A percentile compares a stretch with the other conserved stretches of the same genome.
Conservation (phyloP, 1,140 invertebrate species). For the Chymomyza costata region DNA sequence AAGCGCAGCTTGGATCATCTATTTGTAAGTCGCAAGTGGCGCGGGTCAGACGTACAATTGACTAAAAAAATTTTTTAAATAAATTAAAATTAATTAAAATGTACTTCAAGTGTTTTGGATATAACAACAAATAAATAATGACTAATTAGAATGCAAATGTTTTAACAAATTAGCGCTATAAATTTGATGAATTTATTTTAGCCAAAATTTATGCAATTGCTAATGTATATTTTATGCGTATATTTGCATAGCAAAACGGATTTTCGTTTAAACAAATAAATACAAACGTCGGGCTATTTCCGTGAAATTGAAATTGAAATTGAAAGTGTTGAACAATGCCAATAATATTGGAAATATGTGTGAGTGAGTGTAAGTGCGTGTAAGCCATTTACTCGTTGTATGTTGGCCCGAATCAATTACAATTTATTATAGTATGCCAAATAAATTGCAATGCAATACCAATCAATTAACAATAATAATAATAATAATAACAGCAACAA, state of each 20-base stretch:
- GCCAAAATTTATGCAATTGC: neutral
- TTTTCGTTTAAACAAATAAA: too few species aligned
- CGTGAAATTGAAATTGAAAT: slow-evolving; percentile 33
- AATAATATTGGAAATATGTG: slow-evolving; percentile 22
- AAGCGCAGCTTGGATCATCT: slow-evolving; percentile 30
- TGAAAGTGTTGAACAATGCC: slow-evolving; percentile 33
- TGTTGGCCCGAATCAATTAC: slow-evolving; percentile 38
- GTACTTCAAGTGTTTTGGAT: slow-evolving; percentile 36
- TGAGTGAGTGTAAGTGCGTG: slow-evolving; percentile 8
- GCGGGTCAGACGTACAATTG: slow-evolving; percentile 39
- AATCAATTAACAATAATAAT: too few species aligned
- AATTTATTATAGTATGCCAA: slow-evolving; percentile 30
- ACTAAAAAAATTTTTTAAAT: too few species aligned
- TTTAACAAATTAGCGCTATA: too few species aligned
- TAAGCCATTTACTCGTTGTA: slow-evolving; percentile 3
- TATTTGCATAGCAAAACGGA: neutral
- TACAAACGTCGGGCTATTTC: neutral
- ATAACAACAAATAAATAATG: slow-evolving; percentile 26
- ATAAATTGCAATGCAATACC: slow-evolving; percentile 26
- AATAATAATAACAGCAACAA: slow-evolving; percentile 16
- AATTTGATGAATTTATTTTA: too few species aligned
- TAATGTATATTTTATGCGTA: too few species aligned
- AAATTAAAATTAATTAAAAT: too few species aligned
- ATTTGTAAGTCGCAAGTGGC: slow-evolving; percentile 58
- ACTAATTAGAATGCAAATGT: too few species aligned